Evolutionary conservation across 1,140 invertebrate genomes (phyloP), one percentile per base, ranked within the genome.

Genomic region (Drosophila obscura): DNA sequence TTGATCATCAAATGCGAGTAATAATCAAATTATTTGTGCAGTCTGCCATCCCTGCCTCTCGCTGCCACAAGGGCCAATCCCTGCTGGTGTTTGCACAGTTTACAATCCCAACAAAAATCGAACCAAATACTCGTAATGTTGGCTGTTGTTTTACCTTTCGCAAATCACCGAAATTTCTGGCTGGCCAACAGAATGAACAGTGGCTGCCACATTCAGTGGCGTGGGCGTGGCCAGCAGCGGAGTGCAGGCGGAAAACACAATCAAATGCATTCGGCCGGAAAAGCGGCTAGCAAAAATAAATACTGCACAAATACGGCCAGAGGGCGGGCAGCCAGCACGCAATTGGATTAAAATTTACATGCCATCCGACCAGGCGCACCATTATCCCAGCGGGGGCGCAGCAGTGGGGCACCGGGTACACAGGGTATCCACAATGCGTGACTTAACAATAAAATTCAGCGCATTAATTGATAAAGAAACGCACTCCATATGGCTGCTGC

Each of bases 281-380:
- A 87, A 87, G 82, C 82, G 82, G 82, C 80, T 82, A 69, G 71
- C 63, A 88, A 87, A 87, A 85, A 87, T 88, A 87, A 82, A 85
- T 88, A 85, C 35, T 39, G 35, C 78, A 87, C 71, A 77, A 52
- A 73, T 61, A 74, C 60, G 58, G 55, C 66, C 35, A 39, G 11
- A 1, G 77, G 31, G 50, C 28, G 44, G 66, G 55, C 64, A 52
- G 77, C 83, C 83, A 82, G 79, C 83, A 87, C 83, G 82, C 83
- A 88, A 87, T 87, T 87, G 83, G 83, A 87, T 87, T 87, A 87
- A 87, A 87, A 87, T 87, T 87, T 87, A 87, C 83, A 87, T 76
- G 79, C 83, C 72, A 46, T 79, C 72, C 82, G 78, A 61, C 78
- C 79, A 88, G 72, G 85, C 83, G 83, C 82, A 85, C 35, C 35